phyloP scores from a whole-genome alignment of 23 tunicate species.

The Trididemnum miniatum region DNA sequence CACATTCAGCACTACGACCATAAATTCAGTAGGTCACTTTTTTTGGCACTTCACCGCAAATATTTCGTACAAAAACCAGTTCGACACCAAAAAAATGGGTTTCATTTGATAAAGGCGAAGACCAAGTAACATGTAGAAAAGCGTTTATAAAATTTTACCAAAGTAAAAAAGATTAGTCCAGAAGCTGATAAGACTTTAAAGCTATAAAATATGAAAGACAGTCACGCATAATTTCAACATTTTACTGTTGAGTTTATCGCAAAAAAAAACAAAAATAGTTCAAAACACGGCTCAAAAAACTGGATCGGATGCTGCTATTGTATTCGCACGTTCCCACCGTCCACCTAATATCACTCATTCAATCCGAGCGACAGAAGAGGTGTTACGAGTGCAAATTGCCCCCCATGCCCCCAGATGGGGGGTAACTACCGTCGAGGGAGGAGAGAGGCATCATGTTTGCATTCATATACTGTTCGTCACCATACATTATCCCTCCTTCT shows the following conservation, averaged over 20 bases:
- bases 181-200: no score
- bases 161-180: not conserved
- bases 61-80: not conserved
- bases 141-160: not conserved
- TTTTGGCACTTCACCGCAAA: not conserved
- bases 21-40: no score
- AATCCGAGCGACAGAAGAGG: no score
- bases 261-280: no score
- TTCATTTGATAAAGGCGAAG: not conserved
- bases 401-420: conserved; percentile 29
- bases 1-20: no score
- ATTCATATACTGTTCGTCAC: conserved; percentile 38
- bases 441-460: conserved; percentile 20
- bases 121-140: not conserved
- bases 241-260: no score
- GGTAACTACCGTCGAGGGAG: conserved; percentile 13
- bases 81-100: not conserved
- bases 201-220: no score
- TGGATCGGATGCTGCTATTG: no score
- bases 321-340: no score
- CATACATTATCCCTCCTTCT: conserved; percentile 33
- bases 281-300: no score
- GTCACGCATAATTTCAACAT: no score
- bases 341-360: no score
- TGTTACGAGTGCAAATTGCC: conserved; percentile 43